Conservation (phyloP, 2,888 invertebrate genomes). For the Drosophila siamana region DNA sequence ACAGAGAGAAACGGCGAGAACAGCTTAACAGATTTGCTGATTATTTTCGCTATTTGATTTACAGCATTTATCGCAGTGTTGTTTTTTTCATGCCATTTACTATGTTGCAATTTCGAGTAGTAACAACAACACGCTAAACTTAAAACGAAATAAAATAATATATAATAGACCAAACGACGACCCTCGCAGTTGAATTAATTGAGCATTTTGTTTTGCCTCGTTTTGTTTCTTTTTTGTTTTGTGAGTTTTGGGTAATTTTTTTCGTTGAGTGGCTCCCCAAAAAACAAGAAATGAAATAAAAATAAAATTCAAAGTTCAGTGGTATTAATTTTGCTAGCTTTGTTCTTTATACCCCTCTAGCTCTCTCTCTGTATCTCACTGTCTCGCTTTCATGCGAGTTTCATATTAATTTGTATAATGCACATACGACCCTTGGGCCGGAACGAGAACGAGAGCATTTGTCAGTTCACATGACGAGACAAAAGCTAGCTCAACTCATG, state of each 20-base stretch:
- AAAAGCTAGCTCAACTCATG: conserved; percentile 38
- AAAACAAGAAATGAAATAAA: conserved; percentile 1
- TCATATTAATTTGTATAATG: conserved; percentile 71
- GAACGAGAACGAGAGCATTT: conserved; percentile 26
- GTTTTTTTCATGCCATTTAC: conserved; percentile 6
- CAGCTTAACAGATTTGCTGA: conserved; percentile 1
- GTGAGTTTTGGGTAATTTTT: conserved; percentile 18
- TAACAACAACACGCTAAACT: conserved; percentile 16
- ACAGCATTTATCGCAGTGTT: conserved; percentile 16
- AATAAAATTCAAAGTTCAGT: conserved; percentile 55
- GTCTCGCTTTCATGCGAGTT: conserved; percentile 19
- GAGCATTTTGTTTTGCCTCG: conserved; percentile 44
- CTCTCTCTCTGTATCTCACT: too few species aligned
- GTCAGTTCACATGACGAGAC: conserved; percentile 55
- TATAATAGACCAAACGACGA: conserved; percentile 16
- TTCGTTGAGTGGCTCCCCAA: conserved; percentile 12
- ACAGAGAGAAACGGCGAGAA: not conserved
- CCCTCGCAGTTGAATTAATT: conserved; percentile 45
- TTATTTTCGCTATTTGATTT: conserved; percentile 44
- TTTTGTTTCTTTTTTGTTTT: not conserved
- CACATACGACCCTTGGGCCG: conserved; percentile 39
- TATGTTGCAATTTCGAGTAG: conserved; percentile 15
- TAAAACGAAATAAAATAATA: conserved; percentile 21
- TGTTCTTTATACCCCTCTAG: not conserved
- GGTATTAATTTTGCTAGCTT: conserved; percentile 36